Evolutionary conservation across 2,797 vertebrate genomes (phyloP).

Genomic region (Ispidina lecontei): DNA sequence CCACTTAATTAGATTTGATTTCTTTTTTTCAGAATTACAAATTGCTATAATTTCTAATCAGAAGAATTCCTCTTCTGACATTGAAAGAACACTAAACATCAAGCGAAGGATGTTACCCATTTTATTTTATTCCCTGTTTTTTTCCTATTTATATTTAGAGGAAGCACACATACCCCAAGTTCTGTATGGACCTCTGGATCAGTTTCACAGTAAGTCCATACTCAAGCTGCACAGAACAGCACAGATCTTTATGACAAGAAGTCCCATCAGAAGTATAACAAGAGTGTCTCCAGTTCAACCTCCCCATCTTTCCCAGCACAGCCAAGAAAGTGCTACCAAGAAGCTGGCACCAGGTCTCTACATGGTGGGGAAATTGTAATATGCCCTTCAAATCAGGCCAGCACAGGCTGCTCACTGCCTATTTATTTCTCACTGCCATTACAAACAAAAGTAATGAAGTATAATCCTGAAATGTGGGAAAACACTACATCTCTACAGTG

Average conservation of each 20-base stretch:
- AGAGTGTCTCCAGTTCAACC: neutral
- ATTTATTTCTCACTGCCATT: neutral
- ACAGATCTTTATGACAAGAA: neutral
- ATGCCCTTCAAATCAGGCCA: neutral
- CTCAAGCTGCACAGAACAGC: neutral
- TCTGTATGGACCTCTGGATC: neutral
- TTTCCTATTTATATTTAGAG: neutral
- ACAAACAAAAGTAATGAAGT: neutral
- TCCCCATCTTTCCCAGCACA: neutral
- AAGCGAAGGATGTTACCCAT: neutral
- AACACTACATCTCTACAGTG: neutral
- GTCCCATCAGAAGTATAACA: neutral
- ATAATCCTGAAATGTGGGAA: neutral
- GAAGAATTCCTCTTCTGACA: neutral
- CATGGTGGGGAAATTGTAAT: neutral
- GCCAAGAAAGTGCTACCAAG: neutral
- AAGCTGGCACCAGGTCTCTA: neutral
- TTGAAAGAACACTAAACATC: neutral
- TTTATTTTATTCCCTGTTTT: neutral
- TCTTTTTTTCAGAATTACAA: neutral
- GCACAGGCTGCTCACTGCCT: neutral
- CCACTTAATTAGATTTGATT: neutral
- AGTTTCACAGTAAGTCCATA: neutral
- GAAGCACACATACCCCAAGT: neutral
- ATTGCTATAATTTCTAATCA: neutral